phyloP scores from a whole-genome alignment of 2,888 invertebrate species.

The Arctia plantaginis region DNA sequence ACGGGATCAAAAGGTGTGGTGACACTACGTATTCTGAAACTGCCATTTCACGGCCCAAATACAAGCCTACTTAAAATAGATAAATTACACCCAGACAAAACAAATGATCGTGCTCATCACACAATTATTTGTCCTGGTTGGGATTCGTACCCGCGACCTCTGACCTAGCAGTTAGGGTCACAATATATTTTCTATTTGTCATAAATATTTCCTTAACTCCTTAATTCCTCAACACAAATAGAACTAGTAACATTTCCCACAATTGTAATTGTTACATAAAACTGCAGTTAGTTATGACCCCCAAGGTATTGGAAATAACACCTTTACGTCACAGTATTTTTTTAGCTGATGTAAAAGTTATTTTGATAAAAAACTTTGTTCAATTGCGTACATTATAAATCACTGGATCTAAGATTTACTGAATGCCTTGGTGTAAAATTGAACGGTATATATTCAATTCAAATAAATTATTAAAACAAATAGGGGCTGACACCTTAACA shows the following conservation, averaged over 20 bases:
- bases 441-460: not conserved
- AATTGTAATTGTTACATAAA: not conserved
- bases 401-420: not conserved
- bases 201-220: not conserved
- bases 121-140: too few relatives aligned
- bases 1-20: too few relatives aligned
- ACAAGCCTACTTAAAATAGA: too few relatives aligned
- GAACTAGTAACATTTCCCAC: not conserved
- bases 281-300: not conserved
- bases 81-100: too few relatives aligned
- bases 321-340: not conserved
- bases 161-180: too few relatives aligned
- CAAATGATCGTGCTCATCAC: too few relatives aligned
- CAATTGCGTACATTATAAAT: constrained; percentile 2
- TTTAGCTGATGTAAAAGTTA: not conserved
- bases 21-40: too few relatives aligned
- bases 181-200: not conserved
- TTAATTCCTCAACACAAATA: not conserved
- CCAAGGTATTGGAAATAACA: not conserved
- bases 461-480: not conserved
- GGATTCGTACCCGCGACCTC: too few relatives aligned
- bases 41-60: too few relatives aligned
- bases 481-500: not conserved
- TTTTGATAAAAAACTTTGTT: not conserved
- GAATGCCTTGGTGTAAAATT: not conserved